Conservation (phyloP, 2,888 invertebrate species). For the Agrochola lychnidis region DNA sequence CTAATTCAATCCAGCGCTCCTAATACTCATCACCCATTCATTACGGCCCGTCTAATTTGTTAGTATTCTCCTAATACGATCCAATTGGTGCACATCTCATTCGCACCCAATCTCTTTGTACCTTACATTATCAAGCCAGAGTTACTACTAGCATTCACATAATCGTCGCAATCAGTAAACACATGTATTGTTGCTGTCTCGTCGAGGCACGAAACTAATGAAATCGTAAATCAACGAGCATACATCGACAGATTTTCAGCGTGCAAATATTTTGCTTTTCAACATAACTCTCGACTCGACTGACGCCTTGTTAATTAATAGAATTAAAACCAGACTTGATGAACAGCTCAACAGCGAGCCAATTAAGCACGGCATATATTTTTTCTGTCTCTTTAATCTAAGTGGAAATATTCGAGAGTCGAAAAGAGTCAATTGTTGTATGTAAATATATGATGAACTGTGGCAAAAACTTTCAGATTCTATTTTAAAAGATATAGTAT, state of each 20-base stretch:
- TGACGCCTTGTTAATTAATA: conserved; percentile 83
- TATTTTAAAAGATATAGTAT: neutral
- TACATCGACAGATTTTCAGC: conserved; percentile 84
- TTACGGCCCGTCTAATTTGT: conserved; percentile 53
- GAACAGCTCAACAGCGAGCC: conserved; percentile 74
- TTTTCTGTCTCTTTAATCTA: conserved; percentile 60
- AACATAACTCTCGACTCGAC: conserved; percentile 77
- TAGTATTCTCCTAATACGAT: conserved; percentile 51
- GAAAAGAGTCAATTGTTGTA: conserved; percentile 26
- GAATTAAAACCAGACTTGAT: conserved; percentile 81
- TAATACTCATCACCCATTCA: conserved; percentile 44
- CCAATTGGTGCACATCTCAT: conserved; percentile 56
- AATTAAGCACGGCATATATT: conserved; percentile 70
- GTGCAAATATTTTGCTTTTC: conserved; percentile 81
- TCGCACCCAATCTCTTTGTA: conserved; percentile 52
- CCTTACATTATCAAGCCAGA: conserved; percentile 37
- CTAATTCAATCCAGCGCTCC: conserved; percentile 46
- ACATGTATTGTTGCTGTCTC: conserved; percentile 75
- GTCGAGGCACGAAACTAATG: conserved; percentile 82
- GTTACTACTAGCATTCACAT: conserved; percentile 57
- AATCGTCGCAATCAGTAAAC: conserved; percentile 78
- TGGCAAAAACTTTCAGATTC: neutral
- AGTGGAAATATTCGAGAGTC: conserved; percentile 47
- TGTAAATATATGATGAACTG: neutral
- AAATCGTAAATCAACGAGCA: conserved; percentile 88